phyloP scores from a whole-genome alignment of 2,888 invertebrate genomes.

The Ariolimax columbianus region DNA sequence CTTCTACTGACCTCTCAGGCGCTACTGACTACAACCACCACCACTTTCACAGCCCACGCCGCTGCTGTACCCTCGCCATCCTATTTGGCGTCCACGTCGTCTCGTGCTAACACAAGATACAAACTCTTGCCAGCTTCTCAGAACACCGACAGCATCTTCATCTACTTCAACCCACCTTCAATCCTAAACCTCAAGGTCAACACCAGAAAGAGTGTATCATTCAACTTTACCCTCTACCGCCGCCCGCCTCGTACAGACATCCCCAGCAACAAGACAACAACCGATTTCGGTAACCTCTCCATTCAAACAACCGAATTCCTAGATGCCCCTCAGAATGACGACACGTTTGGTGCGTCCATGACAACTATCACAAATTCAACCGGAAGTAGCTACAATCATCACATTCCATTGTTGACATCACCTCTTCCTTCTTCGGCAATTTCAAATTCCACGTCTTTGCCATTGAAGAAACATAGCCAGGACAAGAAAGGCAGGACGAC shows the following conservation, averaged over 20 bases:
- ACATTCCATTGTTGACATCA: not conserved
- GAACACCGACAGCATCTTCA: slow-evolving; percentile 67
- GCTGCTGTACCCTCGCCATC: slow-evolving; percentile 24
- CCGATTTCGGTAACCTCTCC: not conserved
- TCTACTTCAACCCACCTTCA: slow-evolving; percentile 69
- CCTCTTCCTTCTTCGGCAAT: not conserved
- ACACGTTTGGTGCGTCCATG: slow-evolving; percentile 2
- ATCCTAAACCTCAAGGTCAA: slow-evolving; percentile 68
- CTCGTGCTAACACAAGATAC: slow-evolving; percentile 10
- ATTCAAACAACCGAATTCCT: not conserved
- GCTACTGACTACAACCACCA: not conserved
- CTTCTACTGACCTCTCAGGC: not conserved
- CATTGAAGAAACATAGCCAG: not conserved
- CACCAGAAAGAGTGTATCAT: slow-evolving; percentile 68
- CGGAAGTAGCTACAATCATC: slow-evolving; percentile 3
- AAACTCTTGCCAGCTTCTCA: slow-evolving; percentile 50
- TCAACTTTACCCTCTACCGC: slow-evolving; percentile 60
- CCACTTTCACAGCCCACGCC: not conserved
- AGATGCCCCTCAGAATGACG: not conserved
- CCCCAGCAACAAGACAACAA: not conserved
- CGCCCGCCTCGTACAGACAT: not conserved
- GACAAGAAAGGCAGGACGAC: too few relatives aligned
- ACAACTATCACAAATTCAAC: slow-evolving; percentile 13
- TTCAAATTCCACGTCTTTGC: not conserved
- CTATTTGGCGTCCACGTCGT: slow-evolving; percentile 27